These are phyloP conservation scores for Tenthredo mesomela DNA, from an alignment of 2,888 invertebrate species.

Conservation along the genomic window DNA sequence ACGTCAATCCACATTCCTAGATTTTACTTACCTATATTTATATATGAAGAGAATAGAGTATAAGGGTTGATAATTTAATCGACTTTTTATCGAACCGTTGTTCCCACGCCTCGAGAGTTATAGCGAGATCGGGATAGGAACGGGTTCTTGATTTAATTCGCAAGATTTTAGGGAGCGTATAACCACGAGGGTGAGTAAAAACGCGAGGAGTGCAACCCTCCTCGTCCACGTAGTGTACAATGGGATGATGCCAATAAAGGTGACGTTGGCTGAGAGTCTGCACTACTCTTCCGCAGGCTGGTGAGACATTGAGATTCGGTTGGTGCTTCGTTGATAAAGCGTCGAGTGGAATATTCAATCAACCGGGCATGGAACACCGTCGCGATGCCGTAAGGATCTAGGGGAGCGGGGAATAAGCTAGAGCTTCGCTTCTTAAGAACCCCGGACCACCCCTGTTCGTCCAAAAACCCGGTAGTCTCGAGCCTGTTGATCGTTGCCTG, in stretches of 20 bases:
- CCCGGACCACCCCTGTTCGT: neutral
- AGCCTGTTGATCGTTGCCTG: conserved; percentile 60
- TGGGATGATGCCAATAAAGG: conserved; percentile 55
- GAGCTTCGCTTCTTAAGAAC: conserved; percentile 23
- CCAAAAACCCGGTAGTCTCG: conserved; percentile 41
- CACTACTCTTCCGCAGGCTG: conserved; percentile 53
- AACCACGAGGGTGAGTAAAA: neutral
- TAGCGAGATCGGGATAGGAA: neutral
- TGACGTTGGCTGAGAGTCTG: conserved; percentile 57
- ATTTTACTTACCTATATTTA: neutral
- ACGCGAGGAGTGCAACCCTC: neutral
- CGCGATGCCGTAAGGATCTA: conserved; percentile 5
- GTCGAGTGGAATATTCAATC: conserved; percentile 75
- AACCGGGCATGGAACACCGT: conserved; percentile 58
- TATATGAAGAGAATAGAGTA: neutral
- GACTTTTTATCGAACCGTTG: neutral
- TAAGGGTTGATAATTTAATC: neutral
- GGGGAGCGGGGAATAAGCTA: conserved; percentile 14
- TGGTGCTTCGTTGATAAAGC: conserved; percentile 72
- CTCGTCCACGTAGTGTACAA: conserved; percentile 48
- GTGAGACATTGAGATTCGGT: conserved; percentile 71
- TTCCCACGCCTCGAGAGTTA: neutral
- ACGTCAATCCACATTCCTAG: neutral
- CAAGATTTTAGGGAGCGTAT: conserved; percentile 19
- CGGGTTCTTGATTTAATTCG: conserved; percentile 31